phyloP scores from a whole-genome alignment of 2,113 vertebrate genomes.

The Agapornis roseicollis region DNA sequence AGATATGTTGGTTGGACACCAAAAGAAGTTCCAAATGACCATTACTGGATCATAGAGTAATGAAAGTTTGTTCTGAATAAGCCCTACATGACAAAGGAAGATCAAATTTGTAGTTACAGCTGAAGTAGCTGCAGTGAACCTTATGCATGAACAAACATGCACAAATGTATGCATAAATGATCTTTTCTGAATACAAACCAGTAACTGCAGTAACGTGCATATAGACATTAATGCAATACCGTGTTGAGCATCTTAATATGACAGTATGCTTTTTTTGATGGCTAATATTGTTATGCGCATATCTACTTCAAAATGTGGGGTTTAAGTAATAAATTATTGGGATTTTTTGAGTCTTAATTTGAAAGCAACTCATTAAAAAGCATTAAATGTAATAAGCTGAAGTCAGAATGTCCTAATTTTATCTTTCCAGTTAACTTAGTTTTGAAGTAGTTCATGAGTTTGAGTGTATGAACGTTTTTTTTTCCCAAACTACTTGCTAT shows the following conservation, averaged over 20 bases:
- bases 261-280: neutral
- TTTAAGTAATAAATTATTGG: neutral
- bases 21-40: neutral
- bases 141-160: neutral
- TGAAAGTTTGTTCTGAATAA: neutral
- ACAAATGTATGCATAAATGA: neutral
- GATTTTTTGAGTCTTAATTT: neutral
- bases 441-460: neutral
- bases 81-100: neutral
- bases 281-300: neutral
- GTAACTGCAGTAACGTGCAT: neutral
- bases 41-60: neutral
- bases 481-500: neutral
- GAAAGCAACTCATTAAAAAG: neutral
- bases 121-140: neutral
- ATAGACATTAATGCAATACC: neutral
- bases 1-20: neutral
- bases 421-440: neutral
- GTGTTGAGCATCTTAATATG: neutral
- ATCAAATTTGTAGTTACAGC: neutral
- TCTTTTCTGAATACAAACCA: neutral
- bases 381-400: neutral
- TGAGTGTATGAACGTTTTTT: neutral
- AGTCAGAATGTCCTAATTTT: neutral
- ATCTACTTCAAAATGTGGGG: neutral